Evolutionary conservation across 1,140 invertebrate species (phyloP), one percentile per base, ranked within the genome.

Genomic region (Meloidogyne exigua): DNA sequence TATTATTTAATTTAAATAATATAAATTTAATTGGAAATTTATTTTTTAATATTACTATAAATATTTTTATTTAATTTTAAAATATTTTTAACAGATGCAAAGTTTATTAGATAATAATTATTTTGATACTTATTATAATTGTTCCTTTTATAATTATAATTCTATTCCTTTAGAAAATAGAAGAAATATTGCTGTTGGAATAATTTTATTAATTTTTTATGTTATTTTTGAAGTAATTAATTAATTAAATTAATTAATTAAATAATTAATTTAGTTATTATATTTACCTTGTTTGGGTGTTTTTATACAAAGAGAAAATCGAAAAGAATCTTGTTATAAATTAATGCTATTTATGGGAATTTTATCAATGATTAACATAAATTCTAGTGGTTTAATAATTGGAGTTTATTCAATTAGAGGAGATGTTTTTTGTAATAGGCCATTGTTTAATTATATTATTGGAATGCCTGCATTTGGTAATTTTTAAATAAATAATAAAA

Each of bases 271-370:
- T 39, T 7, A 78, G 77, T 18, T 79, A n/a, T 66, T 80, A 7
- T 79, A 79, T 67, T 15, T 80, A 0, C 71, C 71, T 5, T 79
- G 78, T 67, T 36, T 77, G 76, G 9, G n/a, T 15, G 78, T 68
- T 12, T 65, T 79, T 63, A 18, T 57, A 4, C 26, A 42, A 49
- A 66, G 21, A 21, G 77, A 69, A 18, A 49, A 80, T 39, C 23
- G 26, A 5, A 36, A 25, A 12, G 25, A 70, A 39, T 44, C 78
- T 9, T 73, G 76, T 36, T 79, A 79, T 36, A 78, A 63, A 39
- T 44, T 79, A 36, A 79, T 79, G 78, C 13, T 79, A 15, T 67
- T 64, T 25, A 64, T 78, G 62, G 77, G 76, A 42, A 63, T 69
- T n/a, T 44, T 69, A 9, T 21, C 25, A 25, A 42, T 79, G 44